Conservation (phyloP, 2,797 vertebrate species). For the Paratrypauchen microcephalus region DNA sequence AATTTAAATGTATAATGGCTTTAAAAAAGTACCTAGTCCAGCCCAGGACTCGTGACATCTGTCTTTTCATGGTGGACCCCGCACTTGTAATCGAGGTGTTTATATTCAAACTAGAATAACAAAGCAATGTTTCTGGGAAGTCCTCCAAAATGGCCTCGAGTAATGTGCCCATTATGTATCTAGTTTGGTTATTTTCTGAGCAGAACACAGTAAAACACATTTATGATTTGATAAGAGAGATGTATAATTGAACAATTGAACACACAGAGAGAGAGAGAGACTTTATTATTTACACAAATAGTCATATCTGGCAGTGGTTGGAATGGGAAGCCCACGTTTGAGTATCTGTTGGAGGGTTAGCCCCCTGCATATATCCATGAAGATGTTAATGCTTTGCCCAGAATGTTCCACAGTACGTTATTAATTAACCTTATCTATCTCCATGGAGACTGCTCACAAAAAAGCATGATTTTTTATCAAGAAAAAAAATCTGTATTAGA, state of each 20-base stretch:
- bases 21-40: slow-evolving; percentile 13
- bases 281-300: neutral
- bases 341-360: neutral
- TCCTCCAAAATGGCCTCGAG: slow-evolving; percentile 4
- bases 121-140: slow-evolving; percentile 22
- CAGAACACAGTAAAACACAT: neutral
- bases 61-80: slow-evolving; percentile 43
- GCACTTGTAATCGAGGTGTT: slow-evolving; percentile 45
- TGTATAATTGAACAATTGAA: neutral
- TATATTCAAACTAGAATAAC: slow-evolving; percentile 45
- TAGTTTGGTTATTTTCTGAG: neutral
- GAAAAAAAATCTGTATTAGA: no score
- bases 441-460: neutral
- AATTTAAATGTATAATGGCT: slow-evolving; percentile 46
- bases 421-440: neutral
- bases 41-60: slow-evolving; percentile 53
- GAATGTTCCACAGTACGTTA: neutral
- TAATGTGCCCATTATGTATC: neutral
- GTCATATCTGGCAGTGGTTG: neutral
- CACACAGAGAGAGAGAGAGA: neutral
- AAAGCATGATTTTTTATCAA: no score
- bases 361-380: neutral
- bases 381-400: no score
- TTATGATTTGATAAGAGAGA: neutral
- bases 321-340: neutral